Conservation (phyloP, 1,140 invertebrate species). For the Drosophila cardini region DNA sequence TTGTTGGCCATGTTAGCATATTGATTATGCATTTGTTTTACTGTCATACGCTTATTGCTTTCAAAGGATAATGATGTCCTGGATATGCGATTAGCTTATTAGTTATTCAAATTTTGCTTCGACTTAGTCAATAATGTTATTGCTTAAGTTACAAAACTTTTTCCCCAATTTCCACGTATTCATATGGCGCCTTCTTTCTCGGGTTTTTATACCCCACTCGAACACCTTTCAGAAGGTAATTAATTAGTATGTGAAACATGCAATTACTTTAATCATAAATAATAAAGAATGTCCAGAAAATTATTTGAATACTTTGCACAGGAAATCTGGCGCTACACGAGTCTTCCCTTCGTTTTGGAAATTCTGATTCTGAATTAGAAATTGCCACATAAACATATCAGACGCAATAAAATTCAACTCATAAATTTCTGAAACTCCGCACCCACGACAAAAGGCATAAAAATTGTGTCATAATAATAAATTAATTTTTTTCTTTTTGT, state of each 20-base stretch:
- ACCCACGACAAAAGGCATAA: slow-evolving; percentile 54
- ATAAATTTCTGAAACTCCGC: slow-evolving; percentile 64
- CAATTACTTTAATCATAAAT: slow-evolving; percentile 52
- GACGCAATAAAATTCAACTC: slow-evolving; percentile 74
- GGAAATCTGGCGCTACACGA: slow-evolving; percentile 77
- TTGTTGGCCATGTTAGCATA: slow-evolving; percentile 55
- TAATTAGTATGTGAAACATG: slow-evolving; percentile 62
- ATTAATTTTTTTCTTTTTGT: slow-evolving; percentile 55
- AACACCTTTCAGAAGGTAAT: neutral
- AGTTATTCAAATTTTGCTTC: slow-evolving; percentile 34
- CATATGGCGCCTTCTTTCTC: neutral
- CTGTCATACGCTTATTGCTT: slow-evolving; percentile 54
- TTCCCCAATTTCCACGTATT: neutral
- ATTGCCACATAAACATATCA: slow-evolving; percentile 72
- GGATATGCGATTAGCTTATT: slow-evolving; percentile 37
- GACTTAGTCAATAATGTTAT: slow-evolving; percentile 1
- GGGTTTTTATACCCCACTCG: neutral
- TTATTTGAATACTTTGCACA: slow-evolving; percentile 53
- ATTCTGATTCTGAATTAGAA: slow-evolving; percentile 31
- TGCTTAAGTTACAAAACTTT: neutral
- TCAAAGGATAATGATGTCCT: slow-evolving; percentile 44
- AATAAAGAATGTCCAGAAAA: slow-evolving; percentile 31
- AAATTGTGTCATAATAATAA: slow-evolving; percentile 80
- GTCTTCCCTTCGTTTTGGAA: neutral
- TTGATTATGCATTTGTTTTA: slow-evolving; percentile 72